These are phyloP conservation scores for Hoplodrina blanda DNA, from an alignment of 2,888 invertebrate genomes.

Conservation along the genomic window DNA sequence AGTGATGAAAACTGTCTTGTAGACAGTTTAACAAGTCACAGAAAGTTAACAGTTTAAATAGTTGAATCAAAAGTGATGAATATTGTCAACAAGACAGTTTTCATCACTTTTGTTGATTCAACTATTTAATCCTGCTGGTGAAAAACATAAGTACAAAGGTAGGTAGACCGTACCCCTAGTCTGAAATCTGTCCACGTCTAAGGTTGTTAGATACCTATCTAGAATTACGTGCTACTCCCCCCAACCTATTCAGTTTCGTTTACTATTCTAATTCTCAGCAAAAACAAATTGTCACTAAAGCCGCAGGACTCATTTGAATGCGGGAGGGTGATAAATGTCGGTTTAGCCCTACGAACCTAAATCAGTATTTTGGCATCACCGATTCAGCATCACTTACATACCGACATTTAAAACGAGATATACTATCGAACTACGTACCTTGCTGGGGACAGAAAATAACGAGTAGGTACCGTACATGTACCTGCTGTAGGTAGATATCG, in stretches of 20 bases:
- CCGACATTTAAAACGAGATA: constrained; percentile 48
- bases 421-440: constrained; percentile 26
- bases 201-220: background rate
- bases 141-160: background rate
- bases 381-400: constrained; percentile 23
- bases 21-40: too few species aligned
- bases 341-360: constrained; percentile 33
- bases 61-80: too few species aligned
- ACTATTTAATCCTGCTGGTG: background rate
- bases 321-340: constrained; percentile 16
- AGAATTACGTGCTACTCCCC: background rate
- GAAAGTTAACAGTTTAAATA: too few species aligned
- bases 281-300: constrained; percentile 28
- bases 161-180: too few species aligned
- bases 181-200: constrained; percentile 8
- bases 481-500: constrained; percentile 63
- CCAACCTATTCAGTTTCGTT: background rate
- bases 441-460: constrained; percentile 64
- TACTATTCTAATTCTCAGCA: constrained; percentile 13
- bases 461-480: constrained; percentile 23
- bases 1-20: too few species aligned
- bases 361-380: constrained; percentile 33
- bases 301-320: constrained; percentile 32
- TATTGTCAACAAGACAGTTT: background rate
- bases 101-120: background rate